Base-by-base conservation (phyloP, 1,140 invertebrate species). In the Cephus cinctus region DNA sequence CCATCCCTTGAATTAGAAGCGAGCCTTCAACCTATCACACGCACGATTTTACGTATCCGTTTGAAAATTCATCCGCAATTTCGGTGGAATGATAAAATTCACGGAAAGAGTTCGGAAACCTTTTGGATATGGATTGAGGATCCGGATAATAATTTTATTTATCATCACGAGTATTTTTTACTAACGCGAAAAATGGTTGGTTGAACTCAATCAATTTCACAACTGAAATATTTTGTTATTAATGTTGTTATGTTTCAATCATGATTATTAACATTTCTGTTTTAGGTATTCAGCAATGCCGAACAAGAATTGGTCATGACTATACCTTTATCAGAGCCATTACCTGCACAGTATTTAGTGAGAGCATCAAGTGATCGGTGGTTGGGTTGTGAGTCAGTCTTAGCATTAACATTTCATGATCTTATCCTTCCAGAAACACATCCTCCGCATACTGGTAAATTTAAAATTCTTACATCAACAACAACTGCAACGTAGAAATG, bases 61-160 rank as follows among this genome's bases (percentile, higher is more conserved):
- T 79, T 98, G 9, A 83, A 80, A 32, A 86, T 99, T 6, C 85
- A 71, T 43, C 85, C 96, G 0, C 83, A 87, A 50, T 99, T 99
- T 69, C 83, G 78, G 35, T 98, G 94, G 94, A 92, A 93, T 67
- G 91, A 94, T 64, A 84, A 82, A 52, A 78, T 93, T 44, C 94
- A 98, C 69, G 94, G 96, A 1, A 89, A 87, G 69, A 84, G 81
- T 6, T 83, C 88, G 1, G 93, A 98, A 76, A 82, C 88, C 2
- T 99, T 98, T 75, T 98, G 94, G 92, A 85, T 99, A 40, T 98
- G 96, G 94, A 88, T 99, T 11, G 96, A 98, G 77, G 95, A 99
- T 77, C 88, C 94, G 0, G 89, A 93, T 9, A 90, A 81, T 47
- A 94, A 98, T 72, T 86, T 86, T 55, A 98, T 99, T 65, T 96